Base-by-base conservation (phyloP, 2,797 vertebrate genomes). In the Darevskia mixta region DNA sequence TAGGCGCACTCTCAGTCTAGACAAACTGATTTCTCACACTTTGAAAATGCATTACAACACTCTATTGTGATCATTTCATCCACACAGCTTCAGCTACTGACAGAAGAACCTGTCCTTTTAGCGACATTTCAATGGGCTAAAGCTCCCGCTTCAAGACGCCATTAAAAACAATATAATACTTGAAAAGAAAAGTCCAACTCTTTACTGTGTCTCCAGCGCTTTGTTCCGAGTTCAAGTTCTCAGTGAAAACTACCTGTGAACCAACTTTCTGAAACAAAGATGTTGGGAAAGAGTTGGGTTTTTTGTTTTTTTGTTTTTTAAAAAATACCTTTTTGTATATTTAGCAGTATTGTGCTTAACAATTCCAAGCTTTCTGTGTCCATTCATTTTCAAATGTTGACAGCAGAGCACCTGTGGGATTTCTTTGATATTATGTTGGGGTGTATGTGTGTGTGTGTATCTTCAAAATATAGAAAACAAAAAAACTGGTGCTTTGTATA, bases 21-120 rank as follows among this genome's bases (percentile, higher is more conserved):
- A 98, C 97, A 96, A 95, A 96, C 96, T 97, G 96, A 97, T 97
- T 98, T 97, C 97, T 97, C 97, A 97, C 96, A 97, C 95, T 96
- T 97, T 96, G 93, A 96, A 97, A 98, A 97, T 96, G 95, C 96
- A 97, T 96, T 93, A 94, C 89, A 94, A 97, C 96, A 97, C 96
- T 97, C 96, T 94, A 97, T 96, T 97, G 96, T 96, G 96, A 96
- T 95, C 94, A 95, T 94, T 96, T 96, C 94, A 96, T 92, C 96
- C 96, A 96, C 93, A 95, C 87, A 95, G 96, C 94, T 94, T 95
- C 94, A 95, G 94, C 93, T 93, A 94, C 90, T 94, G 96, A 96
- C 96, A 96, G 96, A 96, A 95, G 95, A 97, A 96, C 96, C 96
- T 96, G 94, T 96, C 95, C 94, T 96, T 95, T 95, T 96, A 95